These are phyloP conservation scores for Polypedilum pembai DNA, from an alignment of 1,140 invertebrate species.

Conservation along the genomic window DNA sequence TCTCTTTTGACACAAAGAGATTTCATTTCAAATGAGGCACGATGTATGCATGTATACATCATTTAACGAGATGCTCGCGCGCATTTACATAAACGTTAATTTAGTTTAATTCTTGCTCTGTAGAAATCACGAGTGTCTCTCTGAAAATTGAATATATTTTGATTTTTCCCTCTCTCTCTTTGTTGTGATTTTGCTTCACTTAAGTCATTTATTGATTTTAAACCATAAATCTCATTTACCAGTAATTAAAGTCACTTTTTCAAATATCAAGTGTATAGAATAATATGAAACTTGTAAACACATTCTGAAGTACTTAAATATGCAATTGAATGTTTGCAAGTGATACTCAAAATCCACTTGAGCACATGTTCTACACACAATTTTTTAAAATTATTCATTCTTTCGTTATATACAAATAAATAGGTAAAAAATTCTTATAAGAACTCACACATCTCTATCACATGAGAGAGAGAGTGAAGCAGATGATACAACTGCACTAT, in stretches of 20 bases:
- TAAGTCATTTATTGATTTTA: background rate
- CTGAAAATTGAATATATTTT: background rate
- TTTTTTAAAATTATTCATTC: background rate
- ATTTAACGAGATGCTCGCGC: background rate
- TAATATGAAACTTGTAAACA: background rate
- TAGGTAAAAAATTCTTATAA: background rate
- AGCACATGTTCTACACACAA: background rate
- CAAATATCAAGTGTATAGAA: too few relatives aligned
- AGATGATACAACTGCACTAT: background rate
- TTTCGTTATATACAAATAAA: background rate
- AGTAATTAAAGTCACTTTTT: background rate
- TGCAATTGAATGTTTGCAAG: too few relatives aligned
- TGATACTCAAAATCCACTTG: too few relatives aligned
- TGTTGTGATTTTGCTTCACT: background rate
- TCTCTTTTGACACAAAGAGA: constrained; percentile 15
- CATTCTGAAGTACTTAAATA: too few relatives aligned
- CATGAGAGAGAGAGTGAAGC: background rate
- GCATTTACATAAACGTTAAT: constrained; percentile 6
- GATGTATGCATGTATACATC: background rate
- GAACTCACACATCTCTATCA: background rate
- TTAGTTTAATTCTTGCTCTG: background rate
- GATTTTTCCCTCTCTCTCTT: constrained; percentile 5
- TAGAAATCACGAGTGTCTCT: background rate
- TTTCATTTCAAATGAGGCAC: constrained; percentile 5
- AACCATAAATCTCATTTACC: background rate